Evolutionary conservation across 2,888 invertebrate species (phyloP).

Genomic region (Aporophyla lueneburgensis): DNA sequence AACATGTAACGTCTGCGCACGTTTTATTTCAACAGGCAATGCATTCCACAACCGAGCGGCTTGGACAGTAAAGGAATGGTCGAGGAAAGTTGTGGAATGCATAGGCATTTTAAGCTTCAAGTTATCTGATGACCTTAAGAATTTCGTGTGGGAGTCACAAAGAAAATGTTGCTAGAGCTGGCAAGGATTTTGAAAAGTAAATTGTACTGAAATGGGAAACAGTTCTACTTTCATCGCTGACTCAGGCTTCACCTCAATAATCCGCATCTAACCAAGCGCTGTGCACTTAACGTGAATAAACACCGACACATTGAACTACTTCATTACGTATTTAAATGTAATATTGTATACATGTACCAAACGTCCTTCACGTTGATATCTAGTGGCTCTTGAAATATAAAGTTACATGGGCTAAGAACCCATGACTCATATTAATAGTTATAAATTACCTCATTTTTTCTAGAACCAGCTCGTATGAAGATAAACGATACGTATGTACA

Average conservation of each 20-base stretch:
- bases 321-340: neutral
- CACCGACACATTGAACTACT: neutral
- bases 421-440: slow-evolving; percentile 27
- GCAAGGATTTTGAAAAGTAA: neutral
- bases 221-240: neutral
- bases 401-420: slow-evolving; percentile 20
- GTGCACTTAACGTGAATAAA: slow-evolving; percentile 9
- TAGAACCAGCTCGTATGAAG: neutral
- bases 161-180: neutral
- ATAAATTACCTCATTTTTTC: slow-evolving; percentile 15
- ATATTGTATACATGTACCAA: neutral
- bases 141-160: too few relatives aligned
- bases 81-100: too few relatives aligned
- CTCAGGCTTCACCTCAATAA: neutral
- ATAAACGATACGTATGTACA: neutral
- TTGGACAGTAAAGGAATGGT: too few relatives aligned
- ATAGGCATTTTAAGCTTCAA: too few relatives aligned
- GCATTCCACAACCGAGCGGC: too few relatives aligned
- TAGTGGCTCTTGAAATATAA: slow-evolving; percentile 27
- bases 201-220: neutral
- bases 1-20: too few relatives aligned
- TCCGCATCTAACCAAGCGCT: neutral
- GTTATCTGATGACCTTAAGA: too few relatives aligned
- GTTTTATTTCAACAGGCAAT: too few relatives aligned
- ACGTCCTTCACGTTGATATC: slow-evolving; percentile 17